A percentile compares a stretch with the other conserved stretches of the same genome.
These are phyloP conservation scores for Probosciger aterrimus DNA, from an alignment of 2,113 vertebrate species.

Conservation along the genomic window DNA sequence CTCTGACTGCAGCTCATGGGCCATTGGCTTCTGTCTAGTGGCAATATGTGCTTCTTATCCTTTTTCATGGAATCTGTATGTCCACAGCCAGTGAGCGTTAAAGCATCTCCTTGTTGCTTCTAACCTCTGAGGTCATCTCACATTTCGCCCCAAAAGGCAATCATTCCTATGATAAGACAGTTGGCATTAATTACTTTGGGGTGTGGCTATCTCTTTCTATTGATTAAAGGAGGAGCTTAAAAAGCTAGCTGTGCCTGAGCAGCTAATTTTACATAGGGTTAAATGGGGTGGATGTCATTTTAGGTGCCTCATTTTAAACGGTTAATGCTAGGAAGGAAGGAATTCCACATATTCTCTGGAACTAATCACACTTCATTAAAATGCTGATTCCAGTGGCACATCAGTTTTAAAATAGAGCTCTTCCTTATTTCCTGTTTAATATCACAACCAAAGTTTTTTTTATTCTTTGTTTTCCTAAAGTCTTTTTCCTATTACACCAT, in stretches of 20 bases:
- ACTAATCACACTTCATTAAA: background rate
- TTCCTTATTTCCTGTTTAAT: background rate
- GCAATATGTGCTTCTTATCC: background rate
- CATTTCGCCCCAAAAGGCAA: background rate
- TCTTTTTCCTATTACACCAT: background rate
- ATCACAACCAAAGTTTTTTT: background rate
- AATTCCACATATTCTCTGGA: background rate
- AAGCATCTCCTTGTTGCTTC: background rate
- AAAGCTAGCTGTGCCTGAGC: background rate
- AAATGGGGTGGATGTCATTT: background rate
- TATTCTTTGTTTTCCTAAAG: background rate
- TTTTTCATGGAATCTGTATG: background rate
- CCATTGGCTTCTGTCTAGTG: background rate
- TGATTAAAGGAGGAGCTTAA: background rate
- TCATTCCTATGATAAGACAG: background rate
- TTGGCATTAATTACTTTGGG: background rate
- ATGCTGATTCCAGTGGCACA: background rate
- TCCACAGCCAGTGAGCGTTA: background rate
- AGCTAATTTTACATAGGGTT: background rate
- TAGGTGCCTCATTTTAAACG: background rate
- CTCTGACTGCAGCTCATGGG: background rate
- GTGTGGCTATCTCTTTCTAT: background rate
- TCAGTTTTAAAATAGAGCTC: background rate
- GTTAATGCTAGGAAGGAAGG: background rate
- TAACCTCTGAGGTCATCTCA: background rate